Evolutionary conservation across 2,113 vertebrate genomes (phyloP).

Genomic region (Cynopterus brachyotis): DNA sequence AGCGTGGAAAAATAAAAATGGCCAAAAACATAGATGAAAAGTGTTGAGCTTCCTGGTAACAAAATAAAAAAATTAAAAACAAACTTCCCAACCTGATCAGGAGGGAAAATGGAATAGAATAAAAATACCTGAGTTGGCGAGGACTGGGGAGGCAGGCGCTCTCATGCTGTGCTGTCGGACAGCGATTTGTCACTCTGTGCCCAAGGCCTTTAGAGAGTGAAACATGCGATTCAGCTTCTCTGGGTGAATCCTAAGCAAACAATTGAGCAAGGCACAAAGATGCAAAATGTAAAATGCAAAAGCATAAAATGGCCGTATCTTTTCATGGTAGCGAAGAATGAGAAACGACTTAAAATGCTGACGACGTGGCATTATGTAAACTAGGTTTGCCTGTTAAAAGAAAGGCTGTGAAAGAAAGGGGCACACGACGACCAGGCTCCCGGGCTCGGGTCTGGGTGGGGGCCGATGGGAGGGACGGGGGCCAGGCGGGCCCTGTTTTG

Average conservation of each 20-base stretch:
- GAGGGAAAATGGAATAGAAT: background rate
- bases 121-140: background rate
- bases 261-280: background rate
- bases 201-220: background rate
- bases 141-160: background rate
- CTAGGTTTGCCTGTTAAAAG: background rate
- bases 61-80: background rate
- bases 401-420: background rate
- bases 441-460: background rate
- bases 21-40: background rate
- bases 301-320: background rate
- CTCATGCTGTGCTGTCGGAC: background rate
- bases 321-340: background rate
- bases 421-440: too few species aligned
- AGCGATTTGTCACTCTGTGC: background rate
- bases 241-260: background rate
- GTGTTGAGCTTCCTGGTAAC: background rate
- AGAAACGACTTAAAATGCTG: background rate
- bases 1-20: background rate
- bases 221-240: background rate
- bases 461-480: too few species aligned
- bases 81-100: background rate
- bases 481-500: background rate
- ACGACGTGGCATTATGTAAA: background rate
- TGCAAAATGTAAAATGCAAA: too few species aligned